phyloP scores from a whole-genome alignment of 2,797 vertebrate genomes.

The Peromyscus nudipes region DNA sequence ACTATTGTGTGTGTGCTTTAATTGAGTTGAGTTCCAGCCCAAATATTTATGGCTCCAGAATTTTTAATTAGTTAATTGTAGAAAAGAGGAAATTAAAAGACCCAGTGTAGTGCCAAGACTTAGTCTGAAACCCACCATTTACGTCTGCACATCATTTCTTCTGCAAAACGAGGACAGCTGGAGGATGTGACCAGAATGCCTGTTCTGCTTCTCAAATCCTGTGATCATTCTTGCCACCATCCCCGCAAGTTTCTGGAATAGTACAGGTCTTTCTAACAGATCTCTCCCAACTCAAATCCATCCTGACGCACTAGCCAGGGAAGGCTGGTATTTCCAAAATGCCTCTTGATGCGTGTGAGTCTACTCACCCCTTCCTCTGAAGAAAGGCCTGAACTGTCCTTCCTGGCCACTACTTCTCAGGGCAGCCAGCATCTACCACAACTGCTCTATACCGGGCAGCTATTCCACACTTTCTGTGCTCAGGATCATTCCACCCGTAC shows the following conservation, averaged over 20 bases:
- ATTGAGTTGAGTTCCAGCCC: background rate
- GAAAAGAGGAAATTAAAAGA: background rate
- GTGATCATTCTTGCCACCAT: background rate
- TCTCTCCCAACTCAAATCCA: background rate
- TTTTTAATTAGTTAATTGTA: background rate
- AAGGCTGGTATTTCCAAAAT: conserved; percentile 16
- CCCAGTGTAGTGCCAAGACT: background rate
- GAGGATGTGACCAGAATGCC: background rate
- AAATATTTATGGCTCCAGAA: background rate
- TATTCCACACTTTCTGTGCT: background rate
- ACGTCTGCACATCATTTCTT: background rate
- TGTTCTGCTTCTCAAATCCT: background rate
- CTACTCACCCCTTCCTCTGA: too few species aligned
- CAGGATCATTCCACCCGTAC: too few species aligned
- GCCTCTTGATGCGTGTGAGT: background rate
- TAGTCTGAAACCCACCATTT: background rate
- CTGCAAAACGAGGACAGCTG: background rate
- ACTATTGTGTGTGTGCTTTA: background rate
- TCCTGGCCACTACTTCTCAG: background rate
- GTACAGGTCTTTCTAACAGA: background rate
- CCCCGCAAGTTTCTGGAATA: background rate
- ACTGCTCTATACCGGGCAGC: background rate
- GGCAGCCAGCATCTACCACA: background rate
- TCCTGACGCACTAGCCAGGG: background rate
- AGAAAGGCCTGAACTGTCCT: background rate